Evolutionary conservation across 2,113 vertebrate species (phyloP), one percentile per base, ranked within the genome.

Genomic region (Cottus gobio): DNA sequence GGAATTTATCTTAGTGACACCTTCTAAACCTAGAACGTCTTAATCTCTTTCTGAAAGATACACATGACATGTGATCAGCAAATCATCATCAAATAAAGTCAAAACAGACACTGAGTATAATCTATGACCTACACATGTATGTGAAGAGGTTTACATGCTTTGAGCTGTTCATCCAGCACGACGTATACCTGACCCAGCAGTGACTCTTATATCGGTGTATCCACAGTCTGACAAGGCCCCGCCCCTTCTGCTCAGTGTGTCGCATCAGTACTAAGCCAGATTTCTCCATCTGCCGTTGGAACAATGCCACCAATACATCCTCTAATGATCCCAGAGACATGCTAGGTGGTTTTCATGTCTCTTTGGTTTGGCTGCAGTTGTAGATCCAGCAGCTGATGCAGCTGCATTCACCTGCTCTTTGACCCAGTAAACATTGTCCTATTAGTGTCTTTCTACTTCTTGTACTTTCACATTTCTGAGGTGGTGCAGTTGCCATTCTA

Each of bases 211-310:
- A 2, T 8, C 20, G 37, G 37, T 34, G 39, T 37, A 60, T 52
- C 26, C 15, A 20, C 42, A 39, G 7, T 70, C 64, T 60, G 66
- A 75, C 71, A 22, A 52, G 62, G 36, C 24, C 15, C 65, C 56
- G 42, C 11, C 54, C 31, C 68, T 48, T 46, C 50, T 34, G 70
- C 64, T 67, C 50, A n/a, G 58, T 12, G 13, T 60, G 67, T 18
- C 50, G 30, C 57, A 56, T 64, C 22, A 42, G 37, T 30, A 39
- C 62, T 5, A 7, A 31, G 24, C 16, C 22, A 36, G 4, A 58
- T 26, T 64, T 76, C 66, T 71, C 5, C 24, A 6, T 22, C 37
- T 71, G 54, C n/a, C 58, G 20, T 30, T 68, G 57, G 75, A 72
- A 24, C 50, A 52, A 3, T 8, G 69, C 75, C 61, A 48, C 60